Evolutionary conservation across 2,888 invertebrate genomes (phyloP), one percentile per base, ranked within the genome.

Genomic region (Boloria selene): DNA sequence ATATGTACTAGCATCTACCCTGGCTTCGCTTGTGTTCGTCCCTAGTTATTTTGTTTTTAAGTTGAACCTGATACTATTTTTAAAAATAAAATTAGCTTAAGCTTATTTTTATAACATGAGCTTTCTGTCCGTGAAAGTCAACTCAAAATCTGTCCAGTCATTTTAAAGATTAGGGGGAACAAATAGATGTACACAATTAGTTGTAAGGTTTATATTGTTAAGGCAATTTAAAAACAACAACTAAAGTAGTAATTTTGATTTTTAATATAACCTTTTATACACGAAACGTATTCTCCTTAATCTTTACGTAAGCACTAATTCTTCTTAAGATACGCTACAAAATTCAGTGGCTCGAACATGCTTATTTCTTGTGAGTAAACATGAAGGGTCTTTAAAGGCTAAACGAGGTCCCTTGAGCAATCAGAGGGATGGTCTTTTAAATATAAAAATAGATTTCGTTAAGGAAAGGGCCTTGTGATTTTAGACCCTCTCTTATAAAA

Each of bases 341-440:
- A 70, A 74, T 70, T 74, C 78, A 78, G 53, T 75, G 78, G 72
- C 66, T 74, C 72, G 75, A 56, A 70, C 69, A 67, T 67, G 73
- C 70, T 74, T 76, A 74, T 73, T 75, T 75, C 77, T 73, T 70
- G 62, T 66, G 68, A 75, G 72, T 75, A 70, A 74, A 74, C 73
- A 75, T 63, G 54, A 50, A 61, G 65, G 51, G 52, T 68, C 74
- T 74, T 77, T 76, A 74, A 70, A 62, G 66, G 66, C 56, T 45
- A 61, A 56, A 66, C 52, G 38, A 51, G 55, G 62, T 70, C 70
- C 68, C 68, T 66, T 61, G 64, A 64, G 70, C 63, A 70, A 68
- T 68, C 68, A 68, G 13, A 58, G 44, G 69, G 61, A 58, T 64
- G 61, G 61, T 56, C 61, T 64, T 67, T 64, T 61, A 66, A 70